phyloP scores from a whole-genome alignment of 2,797 vertebrate species.

The Hydrocynus forskahlii region DNA sequence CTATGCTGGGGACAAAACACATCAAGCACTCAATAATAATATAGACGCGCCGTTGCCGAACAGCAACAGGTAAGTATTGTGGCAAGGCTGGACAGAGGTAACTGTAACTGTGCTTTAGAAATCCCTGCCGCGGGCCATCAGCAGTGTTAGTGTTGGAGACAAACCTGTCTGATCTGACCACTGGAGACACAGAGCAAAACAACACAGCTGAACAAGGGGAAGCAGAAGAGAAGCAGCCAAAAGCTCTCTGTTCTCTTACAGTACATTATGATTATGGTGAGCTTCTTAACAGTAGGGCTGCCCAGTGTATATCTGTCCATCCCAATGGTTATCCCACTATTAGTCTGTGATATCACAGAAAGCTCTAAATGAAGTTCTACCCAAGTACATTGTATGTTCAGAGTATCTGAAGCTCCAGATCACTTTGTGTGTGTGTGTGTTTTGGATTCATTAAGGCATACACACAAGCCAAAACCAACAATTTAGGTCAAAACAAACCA shows the following conservation, averaged over 20 bases:
- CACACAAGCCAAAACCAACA: neutral
- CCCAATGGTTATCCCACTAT: too few species aligned
- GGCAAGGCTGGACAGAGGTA: conserved; percentile 33
- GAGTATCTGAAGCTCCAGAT: neutral
- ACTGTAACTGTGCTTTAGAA: conserved; percentile 39
- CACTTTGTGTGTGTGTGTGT: neutral
- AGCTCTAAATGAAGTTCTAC: neutral
- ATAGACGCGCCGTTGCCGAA: neutral
- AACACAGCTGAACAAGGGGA: neutral
- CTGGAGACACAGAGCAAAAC: neutral
- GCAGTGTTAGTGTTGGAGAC: conserved; percentile 22
- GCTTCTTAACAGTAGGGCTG: neutral
- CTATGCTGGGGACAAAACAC: neutral
- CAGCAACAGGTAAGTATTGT: neutral
- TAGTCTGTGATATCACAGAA: neutral
- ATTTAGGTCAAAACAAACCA: neutral
- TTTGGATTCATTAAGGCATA: neutral
- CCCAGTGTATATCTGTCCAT: neutral
- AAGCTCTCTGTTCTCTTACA: neutral
- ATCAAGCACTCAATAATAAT: neutral
- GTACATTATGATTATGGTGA: neutral
- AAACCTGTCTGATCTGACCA: conserved; percentile 16
- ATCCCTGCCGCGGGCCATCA: conserved; percentile 30
- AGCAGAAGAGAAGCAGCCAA: neutral
- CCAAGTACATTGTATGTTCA: neutral